Conservation (phyloP, 2,113 vertebrate species). For the Chloropsis hardwickii region DNA sequence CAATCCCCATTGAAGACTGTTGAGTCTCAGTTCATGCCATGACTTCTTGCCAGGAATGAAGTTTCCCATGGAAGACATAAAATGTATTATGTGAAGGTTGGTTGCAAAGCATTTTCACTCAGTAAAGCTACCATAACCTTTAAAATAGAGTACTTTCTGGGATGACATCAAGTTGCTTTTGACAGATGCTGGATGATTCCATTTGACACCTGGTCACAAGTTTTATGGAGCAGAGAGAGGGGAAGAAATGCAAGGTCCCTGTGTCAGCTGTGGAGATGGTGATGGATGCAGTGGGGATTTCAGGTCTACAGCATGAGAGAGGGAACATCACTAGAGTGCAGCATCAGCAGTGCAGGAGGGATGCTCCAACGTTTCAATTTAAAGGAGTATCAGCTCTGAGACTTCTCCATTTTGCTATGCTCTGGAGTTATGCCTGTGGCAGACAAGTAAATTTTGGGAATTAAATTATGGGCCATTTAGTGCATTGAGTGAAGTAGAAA, state of each 20-base stretch:
- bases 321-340: background rate
- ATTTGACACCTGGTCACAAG: background rate
- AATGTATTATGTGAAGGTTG: background rate
- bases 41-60: background rate
- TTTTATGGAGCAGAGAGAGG: background rate
- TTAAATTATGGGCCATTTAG: background rate
- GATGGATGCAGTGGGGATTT: background rate
- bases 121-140: background rate
- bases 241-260: background rate
- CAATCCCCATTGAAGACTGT: background rate
- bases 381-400: background rate
- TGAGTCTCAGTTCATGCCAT: background rate
- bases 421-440: background rate
- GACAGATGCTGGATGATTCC: background rate
- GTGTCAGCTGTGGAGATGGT: background rate
- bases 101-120: background rate
- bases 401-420: background rate
- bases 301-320: background rate
- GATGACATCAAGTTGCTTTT: background rate
- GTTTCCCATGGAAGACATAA: background rate
- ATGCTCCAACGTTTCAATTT: background rate
- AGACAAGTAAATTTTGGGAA: background rate
- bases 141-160: background rate
- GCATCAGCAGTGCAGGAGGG: background rate
- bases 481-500: background rate